Percentiles rank a stretch among this genome's conserved stretches.
These are phyloP conservation scores for Chroicocephalus ridibundus DNA, from an alignment of 2,113 vertebrate species.

Conservation along the genomic window DNA sequence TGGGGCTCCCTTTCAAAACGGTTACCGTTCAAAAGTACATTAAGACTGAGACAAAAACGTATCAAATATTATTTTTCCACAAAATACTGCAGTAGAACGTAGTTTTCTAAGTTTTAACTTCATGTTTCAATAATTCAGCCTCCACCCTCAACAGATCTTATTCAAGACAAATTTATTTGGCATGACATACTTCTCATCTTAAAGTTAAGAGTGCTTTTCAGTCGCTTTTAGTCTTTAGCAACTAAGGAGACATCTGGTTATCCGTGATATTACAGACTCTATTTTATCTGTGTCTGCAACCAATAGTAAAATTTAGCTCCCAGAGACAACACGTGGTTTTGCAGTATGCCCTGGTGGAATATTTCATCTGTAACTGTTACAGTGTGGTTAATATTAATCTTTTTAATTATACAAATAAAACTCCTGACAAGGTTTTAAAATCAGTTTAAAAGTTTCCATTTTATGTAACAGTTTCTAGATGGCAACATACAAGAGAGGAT, in stretches of 20 bases:
- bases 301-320: background rate
- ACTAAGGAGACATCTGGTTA: background rate
- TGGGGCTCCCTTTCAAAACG: background rate
- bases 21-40: background rate
- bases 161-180: background rate
- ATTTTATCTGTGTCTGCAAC: background rate
- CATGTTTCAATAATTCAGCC: background rate
- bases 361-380: background rate
- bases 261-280: background rate
- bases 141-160: background rate
- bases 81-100: background rate
- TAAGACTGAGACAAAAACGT: background rate
- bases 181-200: background rate
- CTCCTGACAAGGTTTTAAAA: background rate
- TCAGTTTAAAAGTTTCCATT: background rate
- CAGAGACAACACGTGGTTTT: background rate
- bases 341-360: background rate
- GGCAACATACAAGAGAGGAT: background rate
- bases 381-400: background rate
- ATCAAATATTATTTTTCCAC: background rate
- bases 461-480: background rate
- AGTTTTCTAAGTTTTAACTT: background rate
- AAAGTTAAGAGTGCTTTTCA: background rate
- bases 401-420: background rate
- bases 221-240: background rate